A percentile compares a stretch with the other conserved stretches of the same genome.
Conservation (phyloP, 2,888 invertebrate species). For the Diarsia rubi region DNA sequence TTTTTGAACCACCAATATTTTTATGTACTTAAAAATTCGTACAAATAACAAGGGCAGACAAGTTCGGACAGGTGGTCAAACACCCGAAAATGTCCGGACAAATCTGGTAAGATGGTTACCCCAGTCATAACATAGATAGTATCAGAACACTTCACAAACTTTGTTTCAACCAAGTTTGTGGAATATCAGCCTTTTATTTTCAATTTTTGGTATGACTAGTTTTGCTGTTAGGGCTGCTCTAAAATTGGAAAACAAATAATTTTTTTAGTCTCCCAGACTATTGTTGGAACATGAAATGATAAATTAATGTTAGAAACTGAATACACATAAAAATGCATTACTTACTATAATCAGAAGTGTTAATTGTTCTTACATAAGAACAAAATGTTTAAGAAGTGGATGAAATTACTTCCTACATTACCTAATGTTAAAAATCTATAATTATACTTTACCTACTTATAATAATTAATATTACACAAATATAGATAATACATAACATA, state of each 20-base stretch:
- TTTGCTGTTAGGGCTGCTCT: constrained; percentile 12
- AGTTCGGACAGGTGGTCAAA: neutral
- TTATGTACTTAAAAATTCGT: neutral
- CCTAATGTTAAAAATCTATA: neutral
- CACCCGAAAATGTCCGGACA: neutral
- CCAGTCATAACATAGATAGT: neutral
- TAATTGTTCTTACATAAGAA: neutral
- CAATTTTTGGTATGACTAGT: neutral
- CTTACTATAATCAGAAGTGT: neutral
- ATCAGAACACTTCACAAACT: neutral
- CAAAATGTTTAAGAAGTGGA: neutral
- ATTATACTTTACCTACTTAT: neutral
- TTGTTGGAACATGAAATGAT: neutral
- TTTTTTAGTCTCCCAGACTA: no score
- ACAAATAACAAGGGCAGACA: neutral
- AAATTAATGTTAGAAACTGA: neutral
- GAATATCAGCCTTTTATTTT: neutral
- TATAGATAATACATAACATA: neutral
- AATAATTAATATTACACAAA: neutral
- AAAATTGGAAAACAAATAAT: neutral
- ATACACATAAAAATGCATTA: neutral
- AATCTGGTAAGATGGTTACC: neutral
- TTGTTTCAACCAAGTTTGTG: neutral
- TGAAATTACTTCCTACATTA: neutral
- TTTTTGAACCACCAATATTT: neutral